A percentile compares a stretch with the other conserved stretches of the same genome.
phyloP scores from a whole-genome alignment of 2,113 vertebrate species.

The Abramis brama region DNA sequence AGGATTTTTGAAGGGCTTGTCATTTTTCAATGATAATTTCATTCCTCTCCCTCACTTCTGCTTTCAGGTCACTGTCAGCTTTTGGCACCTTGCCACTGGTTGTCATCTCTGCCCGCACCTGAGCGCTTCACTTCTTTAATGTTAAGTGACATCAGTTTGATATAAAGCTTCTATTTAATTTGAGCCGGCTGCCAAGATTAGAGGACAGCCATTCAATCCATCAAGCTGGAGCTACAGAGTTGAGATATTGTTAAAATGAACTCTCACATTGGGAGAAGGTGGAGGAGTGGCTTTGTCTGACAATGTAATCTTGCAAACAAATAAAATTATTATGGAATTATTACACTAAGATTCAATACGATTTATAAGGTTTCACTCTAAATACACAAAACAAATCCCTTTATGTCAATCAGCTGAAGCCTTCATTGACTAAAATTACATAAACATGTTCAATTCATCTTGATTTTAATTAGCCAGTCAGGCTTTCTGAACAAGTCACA shows the following conservation, averaged over 20 bases:
- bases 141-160: slow-evolving; percentile 44
- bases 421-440: neutral
- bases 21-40: neutral
- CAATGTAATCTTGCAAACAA: neutral
- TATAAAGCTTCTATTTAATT: slow-evolving; percentile 42
- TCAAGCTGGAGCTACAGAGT: slow-evolving; percentile 15
- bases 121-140: slow-evolving; percentile 7
- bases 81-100: slow-evolving; percentile 22
- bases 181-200: slow-evolving; percentile 44
- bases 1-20: slow-evolving; percentile 42
- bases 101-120: slow-evolving; percentile 30
- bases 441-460: neutral
- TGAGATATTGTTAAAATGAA: slow-evolving; percentile 27
- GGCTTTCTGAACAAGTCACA: neutral
- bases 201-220: slow-evolving; percentile 41
- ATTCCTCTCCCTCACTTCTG: neutral
- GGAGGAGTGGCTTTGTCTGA: neutral
- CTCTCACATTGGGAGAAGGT: slow-evolving; percentile 13
- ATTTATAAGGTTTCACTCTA: neutral
- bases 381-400: neutral
- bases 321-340: neutral
- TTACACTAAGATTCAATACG: neutral
- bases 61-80: slow-evolving; percentile 33
- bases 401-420: neutral
- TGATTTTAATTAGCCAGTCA: neutral